Conservation (phyloP, 2,888 invertebrate genomes). For the Drosophila birchii region DNA sequence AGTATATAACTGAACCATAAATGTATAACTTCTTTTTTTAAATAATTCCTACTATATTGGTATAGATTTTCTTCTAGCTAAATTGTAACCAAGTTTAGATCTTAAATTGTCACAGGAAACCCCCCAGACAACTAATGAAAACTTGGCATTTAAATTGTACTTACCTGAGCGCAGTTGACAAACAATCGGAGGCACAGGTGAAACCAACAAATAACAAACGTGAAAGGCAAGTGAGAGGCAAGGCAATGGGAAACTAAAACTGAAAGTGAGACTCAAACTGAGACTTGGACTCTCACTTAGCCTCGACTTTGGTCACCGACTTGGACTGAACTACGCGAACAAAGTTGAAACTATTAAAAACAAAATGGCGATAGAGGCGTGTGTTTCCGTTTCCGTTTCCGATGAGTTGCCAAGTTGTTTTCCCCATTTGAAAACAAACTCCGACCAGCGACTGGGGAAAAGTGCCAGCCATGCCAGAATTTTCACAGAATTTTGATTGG, state of each 20-base stretch:
- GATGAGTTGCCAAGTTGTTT: constrained; percentile 19
- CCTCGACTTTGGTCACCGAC: not conserved
- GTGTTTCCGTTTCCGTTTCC: constrained; percentile 28
- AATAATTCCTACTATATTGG: not conserved
- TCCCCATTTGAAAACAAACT: constrained; percentile 17
- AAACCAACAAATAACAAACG: constrained; percentile 7
- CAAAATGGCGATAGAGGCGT: constrained; percentile 15
- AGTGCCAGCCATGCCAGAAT: not conserved
- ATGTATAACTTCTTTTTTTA: not conserved
- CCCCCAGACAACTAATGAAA: not conserved
- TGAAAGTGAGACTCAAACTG: not conserved
- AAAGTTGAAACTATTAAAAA: constrained; percentile 22
- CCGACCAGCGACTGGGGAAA: constrained; percentile 1
- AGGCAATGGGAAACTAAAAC: constrained; percentile 8
- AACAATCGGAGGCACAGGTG: not conserved
- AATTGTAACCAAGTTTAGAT: not conserved
- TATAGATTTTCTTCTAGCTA: not conserved
- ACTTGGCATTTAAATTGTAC: constrained; percentile 18
- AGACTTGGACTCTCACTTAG: not conserved
- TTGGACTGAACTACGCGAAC: constrained; percentile 5
- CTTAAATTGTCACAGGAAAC: not conserved
- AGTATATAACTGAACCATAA: too few species aligned
- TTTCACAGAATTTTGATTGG: constrained; percentile 5
- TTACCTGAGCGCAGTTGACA: constrained; percentile 18
- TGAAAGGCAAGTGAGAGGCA: not conserved